Evolutionary conservation across 2,797 vertebrate species (phyloP).

Genomic region (Chlorospingus semifuscus): DNA sequence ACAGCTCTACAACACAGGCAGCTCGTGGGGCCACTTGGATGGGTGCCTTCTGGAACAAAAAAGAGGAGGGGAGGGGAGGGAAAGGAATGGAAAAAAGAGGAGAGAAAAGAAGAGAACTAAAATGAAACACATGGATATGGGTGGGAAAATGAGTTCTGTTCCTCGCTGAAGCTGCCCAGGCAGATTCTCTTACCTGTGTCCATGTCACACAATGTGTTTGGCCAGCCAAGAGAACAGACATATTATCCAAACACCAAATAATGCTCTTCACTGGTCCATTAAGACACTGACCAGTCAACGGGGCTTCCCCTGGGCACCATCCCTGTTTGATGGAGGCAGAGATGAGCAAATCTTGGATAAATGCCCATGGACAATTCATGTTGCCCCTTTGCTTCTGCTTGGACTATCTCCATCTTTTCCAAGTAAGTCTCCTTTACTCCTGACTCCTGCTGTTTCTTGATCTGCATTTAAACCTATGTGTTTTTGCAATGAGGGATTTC

Average conservation of each 20-base stretch:
- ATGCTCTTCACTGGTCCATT: background rate
- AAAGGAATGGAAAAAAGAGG: background rate
- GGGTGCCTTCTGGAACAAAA: background rate
- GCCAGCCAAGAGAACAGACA: background rate
- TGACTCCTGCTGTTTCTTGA: background rate
- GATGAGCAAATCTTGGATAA: background rate
- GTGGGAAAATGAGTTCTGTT: background rate
- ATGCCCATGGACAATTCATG: background rate
- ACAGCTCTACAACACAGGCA: background rate
- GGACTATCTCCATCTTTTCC: background rate
- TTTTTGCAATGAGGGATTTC: background rate
- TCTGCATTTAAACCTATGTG: background rate
- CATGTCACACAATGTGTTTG: background rate
- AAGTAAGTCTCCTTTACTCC: background rate
- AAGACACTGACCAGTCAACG: background rate
- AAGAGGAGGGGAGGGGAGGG: background rate
- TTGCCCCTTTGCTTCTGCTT: background rate
- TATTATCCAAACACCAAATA: background rate
- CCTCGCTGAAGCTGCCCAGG: background rate
- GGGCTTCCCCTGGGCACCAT: background rate
- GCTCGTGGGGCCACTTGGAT: background rate
- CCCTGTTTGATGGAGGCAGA: background rate
- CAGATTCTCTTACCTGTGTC: background rate
- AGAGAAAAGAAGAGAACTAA: background rate
- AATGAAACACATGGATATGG: accelerated